Evolutionary conservation across 2,797 vertebrate genomes (phyloP), one percentile per base, ranked within the genome.

Genomic region (Naso thynnoides): DNA sequence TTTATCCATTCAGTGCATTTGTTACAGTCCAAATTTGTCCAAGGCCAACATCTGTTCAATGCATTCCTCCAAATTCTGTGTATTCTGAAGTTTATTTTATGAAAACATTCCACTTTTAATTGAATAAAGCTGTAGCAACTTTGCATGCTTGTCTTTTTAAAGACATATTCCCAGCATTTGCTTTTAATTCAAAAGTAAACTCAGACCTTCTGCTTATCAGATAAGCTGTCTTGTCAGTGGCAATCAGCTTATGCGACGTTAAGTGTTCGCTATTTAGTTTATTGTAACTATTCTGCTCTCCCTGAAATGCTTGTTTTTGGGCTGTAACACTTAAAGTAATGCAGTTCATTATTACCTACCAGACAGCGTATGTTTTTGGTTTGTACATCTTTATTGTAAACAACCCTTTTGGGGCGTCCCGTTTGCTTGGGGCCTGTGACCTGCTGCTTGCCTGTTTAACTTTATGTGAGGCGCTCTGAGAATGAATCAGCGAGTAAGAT

Each of bases 1-100:
- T 81, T 63, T 50, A 36, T 49, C 24, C 11, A 2, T 18, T 48
- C 41, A 15, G 31, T 33, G 14, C 13, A 38, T 36, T 52, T 53
- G 33, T 55, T 67, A 55, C 4, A 33, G 18, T 7, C 31, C 3
- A 6, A 48, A 19, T 41, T 41, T 39, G 8, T 29, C 31, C 5
- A 29, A 36, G 33, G 33, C 13, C 33, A 11, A 36, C 33, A 36
- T 36, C 33, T 36, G 33, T 36, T 53, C 11, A 13, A 6, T 45
- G 8, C 45, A 21, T 13, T 50, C n/a, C 16, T 33, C 14, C 33
- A 15, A 6, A 9, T 41, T 31, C 1, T 5, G 24, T 44, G 36
- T 23, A 19, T 21, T 45, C 16, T 36, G 19, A 29, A 16, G 4
- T 47, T 3, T 36, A 16, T 24, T 38, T 38, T 9, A 42, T 26